Base-by-base conservation (phyloP, 1,140 invertebrate species). In the Sinonovacula constricta region DNA sequence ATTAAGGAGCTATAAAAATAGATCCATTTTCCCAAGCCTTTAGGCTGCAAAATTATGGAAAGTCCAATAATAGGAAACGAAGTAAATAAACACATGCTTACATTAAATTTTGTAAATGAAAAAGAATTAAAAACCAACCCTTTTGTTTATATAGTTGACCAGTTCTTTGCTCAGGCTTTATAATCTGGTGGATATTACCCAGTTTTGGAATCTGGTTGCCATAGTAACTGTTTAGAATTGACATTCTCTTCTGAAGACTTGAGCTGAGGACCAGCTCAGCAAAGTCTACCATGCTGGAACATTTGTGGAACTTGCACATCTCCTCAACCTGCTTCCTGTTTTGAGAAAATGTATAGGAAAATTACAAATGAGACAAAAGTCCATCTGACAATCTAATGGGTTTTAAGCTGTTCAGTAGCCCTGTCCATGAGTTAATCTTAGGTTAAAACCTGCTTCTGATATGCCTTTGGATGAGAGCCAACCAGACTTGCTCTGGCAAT, bases 261-360 rank as follows among this genome's bases (percentile, higher is more conserved):
- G 66, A 68, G n/a, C 24, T 7, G 2, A 77, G 33, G 24, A 77
- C 54, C 3, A 68, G 33, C 30, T 60, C 28, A 26, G 74, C 74
- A 60, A 77, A 62, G 3, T 77, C 74, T 15, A 59, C 18, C 33
- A 77, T 15, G 54, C 63, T 68, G 49, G n/a, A 63, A 24, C 24
- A n/a, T 15, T n/a, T 45, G 36, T 62, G 56, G 22, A 30, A 36
- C n/a, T 59, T 49, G 3, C 28, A 26, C 39, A 77, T 22, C 51
- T 57, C 65, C 65, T 77, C 53, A 30, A 77, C 22, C n/a, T 77
- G 60, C 34, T 67, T 67, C 56, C 74, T 77, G 65, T 36, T 49
- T 68, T 15, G 22, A 28, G 31, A 54, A 54, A 22, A 53, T 1
- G 15, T 12, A 51, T 15, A 4, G 10, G 14, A 22, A 59, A 3